These are phyloP conservation scores for Spodoptera exigua DNA, from an alignment of 2,888 invertebrate species.

Conservation along the genomic window DNA sequence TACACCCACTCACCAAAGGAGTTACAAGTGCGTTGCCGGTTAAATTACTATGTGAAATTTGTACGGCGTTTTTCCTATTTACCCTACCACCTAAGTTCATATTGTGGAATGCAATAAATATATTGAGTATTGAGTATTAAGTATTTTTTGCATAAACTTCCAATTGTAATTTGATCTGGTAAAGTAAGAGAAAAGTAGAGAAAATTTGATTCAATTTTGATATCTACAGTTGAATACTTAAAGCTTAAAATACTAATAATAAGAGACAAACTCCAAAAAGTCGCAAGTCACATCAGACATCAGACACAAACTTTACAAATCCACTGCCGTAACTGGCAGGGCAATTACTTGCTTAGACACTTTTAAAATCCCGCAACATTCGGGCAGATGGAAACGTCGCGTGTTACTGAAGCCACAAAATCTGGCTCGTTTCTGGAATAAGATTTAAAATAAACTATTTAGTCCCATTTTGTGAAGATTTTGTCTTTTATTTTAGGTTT, in stretches of 20 bases:
- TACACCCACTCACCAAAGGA: too few species aligned
- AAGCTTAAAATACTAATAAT: not conserved
- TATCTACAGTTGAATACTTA: not conserved
- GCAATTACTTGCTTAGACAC: constrained; percentile 87
- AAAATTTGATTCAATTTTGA: too few species aligned
- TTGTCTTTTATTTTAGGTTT: not conserved
- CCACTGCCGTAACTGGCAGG: constrained; percentile 82
- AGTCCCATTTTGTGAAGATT: not conserved
- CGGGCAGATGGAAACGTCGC: constrained; percentile 81
- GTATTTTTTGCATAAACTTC: too few species aligned
- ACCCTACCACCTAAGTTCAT: too few species aligned
- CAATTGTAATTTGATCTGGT: too few species aligned
- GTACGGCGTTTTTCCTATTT: too few species aligned
- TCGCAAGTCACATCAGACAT: constrained; percentile 43
- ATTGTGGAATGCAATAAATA: too few species aligned
- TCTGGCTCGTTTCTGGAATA: constrained; percentile 42
- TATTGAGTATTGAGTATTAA: too few species aligned
- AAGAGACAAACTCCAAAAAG: constrained; percentile 40
- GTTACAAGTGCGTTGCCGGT: too few species aligned
- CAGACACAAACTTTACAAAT: constrained; percentile 73
- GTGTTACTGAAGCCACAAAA: constrained; percentile 40
- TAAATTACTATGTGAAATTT: too few species aligned
- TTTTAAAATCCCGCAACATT: constrained; percentile 83
- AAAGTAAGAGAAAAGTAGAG: too few species aligned
- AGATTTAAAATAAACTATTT: constrained; percentile 22